Base-by-base conservation (phyloP, 2,797 vertebrate genomes). In the Ara ararauna region DNA sequence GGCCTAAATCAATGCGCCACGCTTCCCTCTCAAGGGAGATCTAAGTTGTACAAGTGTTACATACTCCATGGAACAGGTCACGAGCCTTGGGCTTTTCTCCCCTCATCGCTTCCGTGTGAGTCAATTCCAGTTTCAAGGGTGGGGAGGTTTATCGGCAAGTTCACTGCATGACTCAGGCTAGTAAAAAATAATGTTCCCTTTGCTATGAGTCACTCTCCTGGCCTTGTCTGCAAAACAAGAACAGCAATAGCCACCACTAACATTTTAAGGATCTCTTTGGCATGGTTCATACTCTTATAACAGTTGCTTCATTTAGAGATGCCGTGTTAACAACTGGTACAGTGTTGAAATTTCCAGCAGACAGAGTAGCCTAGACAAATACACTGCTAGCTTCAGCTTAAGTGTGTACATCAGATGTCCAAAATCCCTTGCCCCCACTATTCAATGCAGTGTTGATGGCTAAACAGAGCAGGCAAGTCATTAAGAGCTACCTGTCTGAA, bases 11-110 rank as follows among this genome's bases (percentile, higher is more conserved):
- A 9, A 44, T 4, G 0, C 0, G 3, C 9, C 22, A 0, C 29
- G 1, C 3, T 23, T 72, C 30, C 61, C 38, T 24, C 0, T 44
- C 12, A 10, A 10, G 32, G 32, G 32, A n/a, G 54, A 56, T n/a
- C 32, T 56, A 56, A 56, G 21, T 40, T 26, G 8, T 11, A 5
- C 4, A 3, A 26, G 32, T 0, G 0, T 27, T 61, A 16, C 0
- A 0, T 5, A 7, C 36, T 18, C 34, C 30, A 5, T 0, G 1
- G 47, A 23, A 24, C 0, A 0, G 53, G 54, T 13, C 84, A 92
- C 1, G 0, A 87, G 93, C 44, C 68, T 44, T 0, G 8, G 17
- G 54, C 71, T 89, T 56, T 91, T 62, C 68, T 74, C 30, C 44
- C 6, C 48, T 77, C 76, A 34, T 42, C 40, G 1, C 10, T 80